Evolutionary conservation across 1,140 invertebrate species (phyloP).

Genomic region (Hirudo medicinalis): DNA sequence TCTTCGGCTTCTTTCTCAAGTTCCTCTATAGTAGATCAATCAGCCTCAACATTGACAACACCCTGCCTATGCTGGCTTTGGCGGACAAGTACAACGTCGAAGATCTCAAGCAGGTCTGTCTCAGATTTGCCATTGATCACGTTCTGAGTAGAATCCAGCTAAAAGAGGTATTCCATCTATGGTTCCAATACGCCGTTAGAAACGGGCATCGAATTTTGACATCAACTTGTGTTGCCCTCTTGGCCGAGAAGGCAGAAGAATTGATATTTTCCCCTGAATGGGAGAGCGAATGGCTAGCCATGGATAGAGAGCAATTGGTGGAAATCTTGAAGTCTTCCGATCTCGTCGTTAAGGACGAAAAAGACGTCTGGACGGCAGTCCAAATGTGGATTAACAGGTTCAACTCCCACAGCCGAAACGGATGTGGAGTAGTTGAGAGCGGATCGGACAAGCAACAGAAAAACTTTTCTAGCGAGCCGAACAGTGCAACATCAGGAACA

Average conservation of each 20-base stretch:
- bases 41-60: constrained; percentile 63
- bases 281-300: constrained; percentile 39
- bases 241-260: constrained; percentile 39
- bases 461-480: too few species aligned
- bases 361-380: constrained; percentile 33
- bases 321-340: constrained; percentile 41
- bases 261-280: constrained; percentile 39
- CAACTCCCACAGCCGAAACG: constrained; percentile 16
- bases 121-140: constrained; percentile 39
- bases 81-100: constrained; percentile 89
- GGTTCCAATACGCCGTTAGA: constrained; percentile 44
- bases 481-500: too few species aligned
- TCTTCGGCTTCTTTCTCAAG: constrained; percentile 75
- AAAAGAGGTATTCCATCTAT: constrained; percentile 42
- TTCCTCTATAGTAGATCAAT: constrained; percentile 88
- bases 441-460: too few species aligned
- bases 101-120: constrained; percentile 55
- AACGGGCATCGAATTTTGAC: constrained; percentile 37
- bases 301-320: constrained; percentile 42
- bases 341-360: constrained; percentile 36
- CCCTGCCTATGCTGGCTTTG: constrained; percentile 68
- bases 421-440: too few species aligned
- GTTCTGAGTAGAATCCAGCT: constrained; percentile 40
- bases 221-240: constrained; percentile 33
- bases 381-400: constrained; percentile 30